Evolutionary conservation across 2,113 vertebrate species (phyloP).

Genomic region (zebrafish (Danio rerio)): GRCz12tu NC_133181.1:49892001-49892500

Average conservation of each 20-base stretch:
- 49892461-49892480: constrained; percentile 36
- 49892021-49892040: background rate
- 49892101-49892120: background rate
- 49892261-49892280: constrained; percentile 10
- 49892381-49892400: background rate
- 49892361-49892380: background rate
- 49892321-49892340: background rate
- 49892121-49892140: background rate
- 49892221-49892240: constrained; percentile 16
- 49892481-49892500: constrained; percentile 17
- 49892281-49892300: background rate
- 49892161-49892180: background rate
- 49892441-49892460: background rate
- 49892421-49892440: constrained; percentile 28
- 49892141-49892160: background rate
- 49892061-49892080: background rate
- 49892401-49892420: background rate
- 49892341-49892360: constrained; percentile 1
- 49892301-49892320: background rate
- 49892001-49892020: background rate
- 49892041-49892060: constrained; percentile 7
- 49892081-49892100: background rate
- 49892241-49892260: background rate
- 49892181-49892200: background rate
- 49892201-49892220: constrained; percentile 11